These are phyloP conservation scores for Liopterus haemorrhoidalis DNA, from an alignment of 2,888 invertebrate species.

Conservation along the genomic window DNA sequence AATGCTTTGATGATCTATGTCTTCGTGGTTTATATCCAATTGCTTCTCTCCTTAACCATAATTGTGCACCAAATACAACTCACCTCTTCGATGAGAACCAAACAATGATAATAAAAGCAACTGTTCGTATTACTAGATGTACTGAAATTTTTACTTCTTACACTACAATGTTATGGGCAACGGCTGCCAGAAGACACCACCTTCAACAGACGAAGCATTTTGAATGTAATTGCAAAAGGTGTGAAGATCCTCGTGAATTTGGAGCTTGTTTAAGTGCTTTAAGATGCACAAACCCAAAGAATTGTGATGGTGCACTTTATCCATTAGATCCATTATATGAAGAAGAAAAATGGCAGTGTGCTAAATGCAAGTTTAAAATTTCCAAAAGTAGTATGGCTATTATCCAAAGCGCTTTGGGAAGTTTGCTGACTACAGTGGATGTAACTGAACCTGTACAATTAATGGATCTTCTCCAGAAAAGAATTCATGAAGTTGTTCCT, in stretches of 20 bases:
- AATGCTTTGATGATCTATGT: constrained; percentile 47
- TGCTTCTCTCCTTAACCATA: constrained; percentile 63
- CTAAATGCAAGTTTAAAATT: constrained; percentile 49
- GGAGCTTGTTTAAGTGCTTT: constrained; percentile 55
- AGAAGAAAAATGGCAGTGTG: constrained; percentile 55
- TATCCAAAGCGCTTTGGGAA: constrained; percentile 51
- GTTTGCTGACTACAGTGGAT: constrained; percentile 50
- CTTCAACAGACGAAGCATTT: constrained; percentile 64
- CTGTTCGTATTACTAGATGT: constrained; percentile 53
- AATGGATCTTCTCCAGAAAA: constrained; percentile 51
- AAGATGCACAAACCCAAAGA: constrained; percentile 51
- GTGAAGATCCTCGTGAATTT: constrained; percentile 61
- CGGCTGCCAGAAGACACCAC: constrained; percentile 56
- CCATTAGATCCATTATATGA: constrained; percentile 52
- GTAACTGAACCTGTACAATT: constrained; percentile 51
- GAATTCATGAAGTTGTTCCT: constrained; percentile 53
- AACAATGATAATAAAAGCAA: constrained; percentile 56
- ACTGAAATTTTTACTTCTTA: constrained; percentile 63
- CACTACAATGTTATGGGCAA: constrained; percentile 62
- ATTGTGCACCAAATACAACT: constrained; percentile 61
- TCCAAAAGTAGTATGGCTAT: constrained; percentile 50
- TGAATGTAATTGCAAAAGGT: constrained; percentile 59
- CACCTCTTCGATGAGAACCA: constrained; percentile 55
- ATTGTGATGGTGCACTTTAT: constrained; percentile 51
- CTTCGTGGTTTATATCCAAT: constrained; percentile 62